Evolutionary conservation across 2,113 vertebrate species (phyloP), one percentile per base, ranked within the genome.

Genomic region (Caranx melampygus): DNA sequence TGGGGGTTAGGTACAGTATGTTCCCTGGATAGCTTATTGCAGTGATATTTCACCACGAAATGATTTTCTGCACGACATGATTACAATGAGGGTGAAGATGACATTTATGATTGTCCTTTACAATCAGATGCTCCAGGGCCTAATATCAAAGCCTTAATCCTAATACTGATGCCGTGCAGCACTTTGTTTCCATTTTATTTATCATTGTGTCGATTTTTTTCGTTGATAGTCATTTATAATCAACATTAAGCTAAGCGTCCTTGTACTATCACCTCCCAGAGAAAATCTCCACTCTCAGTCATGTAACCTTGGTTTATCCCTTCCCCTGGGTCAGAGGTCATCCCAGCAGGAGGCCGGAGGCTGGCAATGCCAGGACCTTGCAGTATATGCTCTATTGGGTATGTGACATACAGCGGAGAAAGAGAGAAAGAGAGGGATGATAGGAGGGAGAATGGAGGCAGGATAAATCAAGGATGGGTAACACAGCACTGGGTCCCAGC

Each of bases 1-100:
- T 73, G 35, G 76, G 37, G 75, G 75, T 16, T 49, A 66, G 77
- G 70, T 83, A 75, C 75, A 88, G 45, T 72, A 62, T 87, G 82
- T 87, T 80, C 82, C 70, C 68, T 47, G 5, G 33, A 34, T 62
- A 68, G 49, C 54, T 82, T 65, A 74, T 77, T 83, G 57, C 47
- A 37, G 34, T 26, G 42, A 75, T 51, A 45, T 69, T 77, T 78
- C 57, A 81, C 6, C 0, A 11, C 15, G 47, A 55, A 78, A 77
- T 51, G 18, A 70, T 75, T 75, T 67, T 58, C 40, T 66, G 14
- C 61, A 69, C 45, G 47, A 62, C 63, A 71, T 26, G 40, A 65
- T 72, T 64, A 75, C 40, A 78, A 4, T 12, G 69, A 78, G 61
- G 42, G 26, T 44, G 67, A 34, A 60, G 73, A 64, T 73, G 67